phyloP scores from a whole-genome alignment of 2,113 vertebrate species.

The Chionomys nivalis region DNA sequence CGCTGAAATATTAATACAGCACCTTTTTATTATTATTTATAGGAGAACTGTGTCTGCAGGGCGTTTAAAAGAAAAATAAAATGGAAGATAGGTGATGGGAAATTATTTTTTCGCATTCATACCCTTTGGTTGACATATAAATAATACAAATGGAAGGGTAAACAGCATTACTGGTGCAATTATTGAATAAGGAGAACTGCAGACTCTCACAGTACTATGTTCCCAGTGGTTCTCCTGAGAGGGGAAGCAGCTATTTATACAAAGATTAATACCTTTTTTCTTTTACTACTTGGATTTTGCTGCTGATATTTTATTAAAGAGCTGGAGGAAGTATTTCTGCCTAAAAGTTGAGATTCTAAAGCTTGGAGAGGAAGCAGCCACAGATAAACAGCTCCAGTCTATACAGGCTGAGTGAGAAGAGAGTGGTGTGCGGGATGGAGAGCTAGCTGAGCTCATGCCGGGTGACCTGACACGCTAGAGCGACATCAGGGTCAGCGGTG shows the following conservation, averaged over 20 bases:
- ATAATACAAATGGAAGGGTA: constrained; percentile 76
- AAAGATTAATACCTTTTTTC: neutral
- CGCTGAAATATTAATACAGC: constrained; percentile 77
- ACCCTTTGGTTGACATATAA: constrained; percentile 74
- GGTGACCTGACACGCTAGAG: constrained; percentile 3
- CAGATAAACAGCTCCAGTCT: neutral
- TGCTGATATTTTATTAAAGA: constrained; percentile 52
- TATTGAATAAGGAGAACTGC: constrained; percentile 62
- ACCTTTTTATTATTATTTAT: constrained; percentile 79
- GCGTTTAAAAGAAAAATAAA: constrained; percentile 75
- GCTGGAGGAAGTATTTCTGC: constrained; percentile 25
- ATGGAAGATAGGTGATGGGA: constrained; percentile 73
- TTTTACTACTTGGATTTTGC: constrained; percentile 65
- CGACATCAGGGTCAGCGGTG: neutral
- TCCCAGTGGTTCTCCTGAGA: constrained; percentile 27
- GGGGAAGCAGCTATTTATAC: constrained; percentile 55
- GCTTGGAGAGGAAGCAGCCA: neutral
- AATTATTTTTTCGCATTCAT: constrained; percentile 77
- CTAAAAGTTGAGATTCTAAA: constrained; percentile 44
- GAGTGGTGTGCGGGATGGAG: neutral
- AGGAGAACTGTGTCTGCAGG: constrained; percentile 70
- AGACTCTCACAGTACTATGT: constrained; percentile 27
- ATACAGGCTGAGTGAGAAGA: constrained; percentile 24
- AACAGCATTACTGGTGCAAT: constrained; percentile 70
- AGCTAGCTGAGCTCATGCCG: neutral